Conservation (phyloP, 2,797 vertebrate species). For the Protosalanx chinensis region DNA sequence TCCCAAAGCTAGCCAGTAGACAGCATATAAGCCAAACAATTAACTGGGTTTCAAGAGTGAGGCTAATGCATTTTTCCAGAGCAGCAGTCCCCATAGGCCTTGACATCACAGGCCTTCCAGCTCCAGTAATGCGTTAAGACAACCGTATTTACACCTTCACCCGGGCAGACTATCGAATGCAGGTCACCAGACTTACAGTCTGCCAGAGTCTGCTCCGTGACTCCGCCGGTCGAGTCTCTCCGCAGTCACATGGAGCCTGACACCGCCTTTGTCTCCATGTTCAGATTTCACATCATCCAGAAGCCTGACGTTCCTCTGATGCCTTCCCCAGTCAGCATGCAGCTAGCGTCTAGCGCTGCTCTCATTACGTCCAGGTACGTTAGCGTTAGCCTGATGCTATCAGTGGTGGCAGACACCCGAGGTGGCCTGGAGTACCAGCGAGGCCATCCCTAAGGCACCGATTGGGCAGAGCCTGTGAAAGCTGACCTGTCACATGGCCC, state of each 20-base stretch:
- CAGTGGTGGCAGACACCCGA: slow-evolving; percentile 5
- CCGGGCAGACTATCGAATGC: too few relatives aligned
- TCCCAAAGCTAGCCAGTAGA: neutral
- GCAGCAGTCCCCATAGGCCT: too few relatives aligned
- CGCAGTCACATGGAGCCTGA: neutral
- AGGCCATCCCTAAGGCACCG: slow-evolving; percentile 5
- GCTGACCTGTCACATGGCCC: slow-evolving; percentile 5
- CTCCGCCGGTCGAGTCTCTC: too few relatives aligned
- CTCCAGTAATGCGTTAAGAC: too few relatives aligned
- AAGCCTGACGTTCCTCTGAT: neutral
- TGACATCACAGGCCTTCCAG: too few relatives aligned
- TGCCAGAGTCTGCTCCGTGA: too few relatives aligned
- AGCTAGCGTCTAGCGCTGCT: neutral
- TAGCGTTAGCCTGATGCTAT: slow-evolving; percentile 2
- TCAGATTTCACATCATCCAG: neutral
- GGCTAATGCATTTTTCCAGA: too few relatives aligned
- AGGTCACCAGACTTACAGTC: too few relatives aligned
- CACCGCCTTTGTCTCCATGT: neutral
- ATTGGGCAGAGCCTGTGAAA: slow-evolving; percentile 6
- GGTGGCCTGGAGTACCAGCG: neutral
- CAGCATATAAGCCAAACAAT: too few relatives aligned
- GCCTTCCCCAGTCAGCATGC: neutral
- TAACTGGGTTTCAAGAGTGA: neutral
- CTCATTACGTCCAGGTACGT: slow-evolving; percentile 8
- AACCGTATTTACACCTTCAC: too few relatives aligned